phyloP scores from a whole-genome alignment of 2,888 invertebrate species.

The Aphodius granarius region DNA sequence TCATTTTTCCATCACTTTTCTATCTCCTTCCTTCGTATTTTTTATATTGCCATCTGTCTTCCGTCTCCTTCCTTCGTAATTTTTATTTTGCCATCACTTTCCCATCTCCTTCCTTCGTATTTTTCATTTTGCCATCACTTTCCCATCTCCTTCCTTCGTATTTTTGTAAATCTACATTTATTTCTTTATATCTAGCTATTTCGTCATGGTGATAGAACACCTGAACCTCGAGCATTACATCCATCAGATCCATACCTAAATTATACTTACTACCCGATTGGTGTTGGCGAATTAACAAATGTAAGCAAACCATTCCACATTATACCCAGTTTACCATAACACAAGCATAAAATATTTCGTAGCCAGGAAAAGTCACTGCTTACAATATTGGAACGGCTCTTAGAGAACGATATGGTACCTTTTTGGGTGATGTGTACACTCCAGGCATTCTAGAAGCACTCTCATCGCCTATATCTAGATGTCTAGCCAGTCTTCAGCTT shows the following conservation, averaged over 20 bases:
- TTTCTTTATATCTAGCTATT: slow-evolving; percentile 56
- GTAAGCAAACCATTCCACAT: slow-evolving; percentile 40
- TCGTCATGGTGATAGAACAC: slow-evolving; percentile 44
- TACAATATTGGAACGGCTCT: slow-evolving; percentile 2
- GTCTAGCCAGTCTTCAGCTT: slow-evolving; percentile 3
- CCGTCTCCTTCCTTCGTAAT: not conserved
- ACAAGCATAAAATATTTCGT: not conserved
- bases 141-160: not conserved
- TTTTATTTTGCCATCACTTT: too few species aligned
- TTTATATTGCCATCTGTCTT: too few species aligned
- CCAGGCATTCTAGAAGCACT: slow-evolving; percentile 4
- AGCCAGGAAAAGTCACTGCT: not conserved
- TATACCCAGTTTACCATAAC: not conserved
- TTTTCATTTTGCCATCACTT: not conserved
- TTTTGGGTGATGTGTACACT: not conserved
- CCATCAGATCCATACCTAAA: slow-evolving; percentile 49
- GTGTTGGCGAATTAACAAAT: slow-evolving; percentile 56
- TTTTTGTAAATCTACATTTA: too few species aligned
- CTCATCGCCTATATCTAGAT: not conserved
- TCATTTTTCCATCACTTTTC: slow-evolving; percentile 9
- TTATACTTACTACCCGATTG: slow-evolving; percentile 55
- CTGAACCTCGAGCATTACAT: slow-evolving; percentile 18
- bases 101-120: too few species aligned
- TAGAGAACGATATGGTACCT: not conserved
- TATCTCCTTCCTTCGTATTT: too few species aligned